These are phyloP conservation scores for Temnothorax nylanderi DNA, from an alignment of 1,140 invertebrate species.

Conservation along the genomic window DNA sequence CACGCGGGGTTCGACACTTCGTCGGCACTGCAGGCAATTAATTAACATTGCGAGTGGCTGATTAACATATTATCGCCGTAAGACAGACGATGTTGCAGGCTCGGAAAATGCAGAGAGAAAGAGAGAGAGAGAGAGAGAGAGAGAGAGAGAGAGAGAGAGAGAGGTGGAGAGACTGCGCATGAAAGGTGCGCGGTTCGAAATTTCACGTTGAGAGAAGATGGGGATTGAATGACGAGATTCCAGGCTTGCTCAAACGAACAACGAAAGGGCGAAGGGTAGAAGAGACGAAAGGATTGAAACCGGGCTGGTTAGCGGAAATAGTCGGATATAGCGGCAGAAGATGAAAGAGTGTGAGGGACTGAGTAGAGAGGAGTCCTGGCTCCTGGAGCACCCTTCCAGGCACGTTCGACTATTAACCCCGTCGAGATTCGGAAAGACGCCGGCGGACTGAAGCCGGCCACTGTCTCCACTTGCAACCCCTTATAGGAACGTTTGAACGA, in stretches of 20 bases:
- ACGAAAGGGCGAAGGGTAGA: conserved; percentile 24
- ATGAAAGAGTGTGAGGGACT: not conserved
- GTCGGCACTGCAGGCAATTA: conserved; percentile 68
- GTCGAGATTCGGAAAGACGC: conserved; percentile 75
- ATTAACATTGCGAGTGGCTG: conserved; percentile 78
- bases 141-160: too few species aligned
- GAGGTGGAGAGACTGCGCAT: conserved; percentile 4
- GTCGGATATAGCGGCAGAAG: not conserved
- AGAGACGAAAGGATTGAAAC: conserved; percentile 7
- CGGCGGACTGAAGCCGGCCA: conserved; percentile 71
- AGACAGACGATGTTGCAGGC: conserved; percentile 66
- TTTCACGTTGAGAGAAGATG: conserved; percentile 49
- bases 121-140: not conserved
- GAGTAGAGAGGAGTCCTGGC: conserved; percentile 37
- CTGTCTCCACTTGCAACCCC: conserved; percentile 66
- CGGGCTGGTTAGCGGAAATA: conserved; percentile 20
- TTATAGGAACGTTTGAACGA: conserved; percentile 68
- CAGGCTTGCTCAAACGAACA: conserved; percentile 68
- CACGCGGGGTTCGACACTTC: conserved; percentile 67
- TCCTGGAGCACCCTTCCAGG: conserved; percentile 70
- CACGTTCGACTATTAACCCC: conserved; percentile 79
- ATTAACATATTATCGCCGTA: conserved; percentile 81
- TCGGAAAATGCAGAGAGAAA: conserved; percentile 11
- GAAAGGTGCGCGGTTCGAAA: conserved; percentile 15
- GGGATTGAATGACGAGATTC: conserved; percentile 63